Evolutionary conservation across 2,113 vertebrate species (phyloP).

Genomic region (Lophochroa leadbeateri): DNA sequence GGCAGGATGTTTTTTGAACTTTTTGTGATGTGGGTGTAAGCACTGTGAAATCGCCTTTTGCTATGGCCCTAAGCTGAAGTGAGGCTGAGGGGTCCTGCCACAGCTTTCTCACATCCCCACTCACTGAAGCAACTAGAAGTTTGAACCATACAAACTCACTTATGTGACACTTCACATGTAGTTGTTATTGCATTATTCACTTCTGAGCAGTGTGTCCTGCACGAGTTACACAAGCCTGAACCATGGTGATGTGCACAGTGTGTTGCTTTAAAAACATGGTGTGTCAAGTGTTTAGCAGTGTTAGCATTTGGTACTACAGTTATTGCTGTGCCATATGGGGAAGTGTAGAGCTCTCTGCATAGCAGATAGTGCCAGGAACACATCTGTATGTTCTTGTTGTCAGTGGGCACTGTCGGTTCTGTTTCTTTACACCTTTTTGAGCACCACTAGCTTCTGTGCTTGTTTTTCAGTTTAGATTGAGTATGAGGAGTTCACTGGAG

Average conservation of each 20-base stretch:
- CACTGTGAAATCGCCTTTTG: neutral
- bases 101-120: neutral
- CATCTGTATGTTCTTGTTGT: neutral
- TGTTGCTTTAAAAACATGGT: neutral
- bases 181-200: neutral
- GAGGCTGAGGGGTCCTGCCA: neutral
- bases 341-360: neutral
- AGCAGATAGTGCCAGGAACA: neutral
- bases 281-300: neutral
- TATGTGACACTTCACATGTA: neutral
- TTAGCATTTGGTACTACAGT: neutral
- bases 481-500: constrained; percentile 46
- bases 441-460: neutral
- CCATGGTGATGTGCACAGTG: neutral
- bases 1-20: neutral
- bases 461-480: constrained; percentile 40
- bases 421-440: constrained; percentile 31
- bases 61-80: rapidly evolving
- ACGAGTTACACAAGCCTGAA: neutral
- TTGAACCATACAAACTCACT: too few species aligned
- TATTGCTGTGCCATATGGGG: neutral
- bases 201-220: neutral
- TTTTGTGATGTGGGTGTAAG: neutral
- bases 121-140: neutral
- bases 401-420: neutral